phyloP scores from a whole-genome alignment of 2,888 invertebrate species.

The Siphonodentalium dalli region DNA sequence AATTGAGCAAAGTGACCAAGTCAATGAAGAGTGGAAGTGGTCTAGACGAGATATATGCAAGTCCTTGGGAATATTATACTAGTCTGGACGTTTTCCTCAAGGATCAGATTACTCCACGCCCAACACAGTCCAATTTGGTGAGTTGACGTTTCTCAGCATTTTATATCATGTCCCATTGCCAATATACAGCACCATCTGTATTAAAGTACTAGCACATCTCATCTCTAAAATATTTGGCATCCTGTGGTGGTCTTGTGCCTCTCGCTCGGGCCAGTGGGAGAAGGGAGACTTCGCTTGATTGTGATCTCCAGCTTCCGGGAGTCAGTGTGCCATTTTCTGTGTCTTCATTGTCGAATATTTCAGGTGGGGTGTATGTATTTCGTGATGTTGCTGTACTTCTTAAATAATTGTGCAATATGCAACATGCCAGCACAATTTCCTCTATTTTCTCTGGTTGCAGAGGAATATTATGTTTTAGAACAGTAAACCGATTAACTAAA shows the following conservation, averaged over 20 bases:
- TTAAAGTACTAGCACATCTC: conserved; percentile 6
- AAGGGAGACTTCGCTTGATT: neutral
- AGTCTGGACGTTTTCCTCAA: conserved; percentile 1
- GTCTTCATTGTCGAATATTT: neutral
- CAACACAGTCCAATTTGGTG: conserved; percentile 3
- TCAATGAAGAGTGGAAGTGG: conserved; percentile 5
- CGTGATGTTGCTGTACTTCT: conserved; percentile 3
- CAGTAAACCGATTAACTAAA: conserved; percentile 1
- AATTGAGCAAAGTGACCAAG: conserved; percentile 5
- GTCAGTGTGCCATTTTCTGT: neutral
- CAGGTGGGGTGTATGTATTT: conserved; percentile 1
- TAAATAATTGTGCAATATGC: conserved; percentile 7
- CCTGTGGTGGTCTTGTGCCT: conserved; percentile 1
- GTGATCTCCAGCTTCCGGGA: neutral
- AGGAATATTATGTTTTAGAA: neutral
- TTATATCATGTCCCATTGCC: conserved; percentile 9
- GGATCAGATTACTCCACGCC: conserved; percentile 2
- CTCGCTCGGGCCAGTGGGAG: neutral
- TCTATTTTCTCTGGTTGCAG: conserved; percentile 8
- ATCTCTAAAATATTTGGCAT: conserved; percentile 1
- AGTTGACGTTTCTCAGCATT: too few species aligned
- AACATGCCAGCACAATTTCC: conserved; percentile 2
- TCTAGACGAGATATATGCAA: conserved; percentile 3
- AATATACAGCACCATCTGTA: conserved; percentile 7
- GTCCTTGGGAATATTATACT: conserved; percentile 5